phyloP scores from a whole-genome alignment of 2,888 invertebrate species.

The Teinopalpus imperialis region DNA sequence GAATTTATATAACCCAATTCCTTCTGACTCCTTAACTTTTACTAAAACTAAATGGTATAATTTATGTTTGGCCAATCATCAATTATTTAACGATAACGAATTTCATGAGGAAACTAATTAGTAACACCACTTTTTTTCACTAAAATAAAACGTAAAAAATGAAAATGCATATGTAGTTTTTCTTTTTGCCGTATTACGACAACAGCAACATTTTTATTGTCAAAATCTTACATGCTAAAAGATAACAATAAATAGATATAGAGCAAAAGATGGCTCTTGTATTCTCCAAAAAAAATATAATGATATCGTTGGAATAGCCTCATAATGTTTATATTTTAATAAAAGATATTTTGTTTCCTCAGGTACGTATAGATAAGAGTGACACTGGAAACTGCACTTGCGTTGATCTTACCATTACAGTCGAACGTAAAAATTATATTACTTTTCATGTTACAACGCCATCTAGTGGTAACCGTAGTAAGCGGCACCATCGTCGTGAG shows the following conservation, averaged over 20 bases:
- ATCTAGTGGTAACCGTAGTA: slow-evolving; percentile 70
- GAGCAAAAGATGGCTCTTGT: too few species aligned
- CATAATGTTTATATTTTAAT: too few species aligned
- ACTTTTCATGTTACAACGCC: slow-evolving; percentile 34
- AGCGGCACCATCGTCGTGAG: slow-evolving; percentile 48
- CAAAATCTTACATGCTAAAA: slow-evolving; percentile 16
- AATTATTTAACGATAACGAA: slow-evolving; percentile 52
- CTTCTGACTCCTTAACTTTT: slow-evolving; percentile 5
- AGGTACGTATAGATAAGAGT: too few species aligned
- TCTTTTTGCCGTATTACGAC: slow-evolving; percentile 3
- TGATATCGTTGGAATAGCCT: too few species aligned
- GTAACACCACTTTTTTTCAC: neutral
- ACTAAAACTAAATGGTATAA: neutral
- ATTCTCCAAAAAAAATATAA: too few species aligned
- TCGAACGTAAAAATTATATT: slow-evolving; percentile 9
- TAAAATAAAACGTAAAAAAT: neutral
- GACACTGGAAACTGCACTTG: neutral
- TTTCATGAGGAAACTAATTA: slow-evolving; percentile 46
- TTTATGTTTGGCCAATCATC: neutral
- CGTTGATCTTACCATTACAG: slow-evolving; percentile 43
- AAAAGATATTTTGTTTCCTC: too few species aligned
- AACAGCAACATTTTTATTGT: slow-evolving; percentile 1
- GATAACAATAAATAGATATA: slow-evolving; percentile 7
- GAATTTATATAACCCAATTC: neutral
- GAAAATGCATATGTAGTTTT: neutral